Percentiles rank a stretch among this genome's conserved stretches.
Evolutionary conservation across 2,113 vertebrate species (phyloP).

Genomic region (Clarias batrachus): DNA sequence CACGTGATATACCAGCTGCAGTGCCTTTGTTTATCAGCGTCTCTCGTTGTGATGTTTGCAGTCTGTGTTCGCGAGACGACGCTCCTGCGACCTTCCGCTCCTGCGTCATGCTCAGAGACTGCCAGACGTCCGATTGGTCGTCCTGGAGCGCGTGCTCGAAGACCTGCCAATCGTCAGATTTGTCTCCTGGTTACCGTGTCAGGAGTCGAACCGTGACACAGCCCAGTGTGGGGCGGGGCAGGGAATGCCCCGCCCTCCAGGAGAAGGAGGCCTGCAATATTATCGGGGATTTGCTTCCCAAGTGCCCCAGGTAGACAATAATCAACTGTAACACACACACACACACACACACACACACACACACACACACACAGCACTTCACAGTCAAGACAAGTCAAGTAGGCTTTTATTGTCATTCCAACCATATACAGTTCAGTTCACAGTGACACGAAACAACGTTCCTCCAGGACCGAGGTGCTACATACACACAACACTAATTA

Average conservation of each 20-base stretch:
- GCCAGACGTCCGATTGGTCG: slow-evolving; percentile 82
- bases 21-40: slow-evolving; percentile 20
- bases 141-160: slow-evolving; percentile 85
- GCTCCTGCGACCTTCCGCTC: slow-evolving; percentile 78
- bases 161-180: slow-evolving; percentile 77
- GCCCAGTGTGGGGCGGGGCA: slow-evolving; percentile 73
- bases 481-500: too few relatives aligned
- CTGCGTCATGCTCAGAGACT: slow-evolving; percentile 86
- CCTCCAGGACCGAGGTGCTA: too few relatives aligned
- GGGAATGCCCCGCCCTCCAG: slow-evolving; percentile 78
- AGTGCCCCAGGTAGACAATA: slow-evolving; percentile 83
- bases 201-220: slow-evolving; percentile 76
- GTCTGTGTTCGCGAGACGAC: slow-evolving; percentile 81
- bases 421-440: too few relatives aligned
- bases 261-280: slow-evolving; percentile 85
- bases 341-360: slow-evolving; percentile 13
- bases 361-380: background rate
- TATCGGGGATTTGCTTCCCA: slow-evolving; percentile 75
- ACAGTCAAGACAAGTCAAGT: too few relatives aligned
- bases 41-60: slow-evolving; percentile 55
- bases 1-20: background rate
- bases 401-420: too few relatives aligned
- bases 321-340: background rate
- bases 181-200: slow-evolving; percentile 79
- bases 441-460: too few relatives aligned